A percentile compares a stretch with the other conserved stretches of the same genome.
Conservation (phyloP, 2,113 vertebrate genomes). For the Poeciliopsis retropinna region DNA sequence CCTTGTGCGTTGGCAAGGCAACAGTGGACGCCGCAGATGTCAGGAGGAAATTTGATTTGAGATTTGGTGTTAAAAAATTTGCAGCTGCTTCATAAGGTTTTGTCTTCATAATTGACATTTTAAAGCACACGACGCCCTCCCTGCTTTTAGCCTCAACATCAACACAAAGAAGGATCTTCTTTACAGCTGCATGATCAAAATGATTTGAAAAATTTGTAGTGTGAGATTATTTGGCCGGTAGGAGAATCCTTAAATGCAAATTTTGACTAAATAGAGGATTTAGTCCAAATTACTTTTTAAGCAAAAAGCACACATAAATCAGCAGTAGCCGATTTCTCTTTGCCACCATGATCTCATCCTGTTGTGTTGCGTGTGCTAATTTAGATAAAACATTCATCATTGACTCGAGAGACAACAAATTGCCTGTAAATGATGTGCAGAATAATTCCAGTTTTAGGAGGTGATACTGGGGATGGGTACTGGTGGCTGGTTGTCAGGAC, state of each 20-base stretch:
- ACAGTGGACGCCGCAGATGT: constrained; percentile 67
- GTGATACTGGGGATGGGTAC: constrained; percentile 24
- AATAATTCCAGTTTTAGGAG: constrained; percentile 39
- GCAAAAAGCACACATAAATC: constrained; percentile 24
- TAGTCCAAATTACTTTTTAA: neutral
- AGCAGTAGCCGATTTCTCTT: neutral
- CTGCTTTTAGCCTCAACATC: neutral
- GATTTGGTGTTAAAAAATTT: constrained; percentile 37
- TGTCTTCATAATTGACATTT: constrained; percentile 30
- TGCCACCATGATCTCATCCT: constrained; percentile 9
- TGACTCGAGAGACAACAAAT: constrained; percentile 40
- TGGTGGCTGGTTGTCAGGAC: constrained; percentile 61
- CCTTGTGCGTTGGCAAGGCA: constrained; percentile 62
- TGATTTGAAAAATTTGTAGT: neutral
- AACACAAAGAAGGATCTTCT: neutral
- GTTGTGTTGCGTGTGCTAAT: constrained; percentile 33
- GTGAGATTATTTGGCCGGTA: neutral
- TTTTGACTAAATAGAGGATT: neutral
- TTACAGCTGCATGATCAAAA: neutral
- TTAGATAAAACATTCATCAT: constrained; percentile 33
- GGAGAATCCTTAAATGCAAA: neutral
- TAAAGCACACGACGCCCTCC: constrained; percentile 7
- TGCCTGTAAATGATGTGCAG: constrained; percentile 24
- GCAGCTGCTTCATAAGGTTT: constrained; percentile 11
- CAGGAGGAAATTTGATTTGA: constrained; percentile 30